A percentile compares a stretch with the other conserved stretches of the same genome.
These are phyloP conservation scores for Cancer borealis DNA, from an alignment of 2,888 invertebrate genomes.

Conservation along the genomic window DNA sequence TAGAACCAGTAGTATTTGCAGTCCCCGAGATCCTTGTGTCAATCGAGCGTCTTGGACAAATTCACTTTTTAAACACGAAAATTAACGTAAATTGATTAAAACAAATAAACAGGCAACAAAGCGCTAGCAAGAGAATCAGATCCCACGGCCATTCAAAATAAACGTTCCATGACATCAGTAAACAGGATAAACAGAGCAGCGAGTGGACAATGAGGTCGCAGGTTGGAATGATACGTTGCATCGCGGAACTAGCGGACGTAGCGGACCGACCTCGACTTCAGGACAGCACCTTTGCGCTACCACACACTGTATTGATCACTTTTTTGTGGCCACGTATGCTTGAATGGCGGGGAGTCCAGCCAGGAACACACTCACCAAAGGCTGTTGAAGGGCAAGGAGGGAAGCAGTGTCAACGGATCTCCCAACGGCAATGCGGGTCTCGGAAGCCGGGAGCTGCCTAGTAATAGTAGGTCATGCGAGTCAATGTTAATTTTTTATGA, in stretches of 20 bases:
- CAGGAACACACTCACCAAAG: background rate
- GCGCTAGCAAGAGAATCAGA: background rate
- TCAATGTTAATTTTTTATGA: background rate
- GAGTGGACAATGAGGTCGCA: background rate
- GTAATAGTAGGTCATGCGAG: background rate
- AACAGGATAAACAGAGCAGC: background rate
- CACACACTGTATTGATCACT: slow-evolving; percentile 20
- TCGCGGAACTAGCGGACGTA: background rate
- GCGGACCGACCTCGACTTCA: background rate
- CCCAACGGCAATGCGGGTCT: background rate
- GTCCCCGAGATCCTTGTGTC: background rate
- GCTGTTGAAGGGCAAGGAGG: background rate
- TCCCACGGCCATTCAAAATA: background rate
- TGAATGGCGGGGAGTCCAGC: background rate
- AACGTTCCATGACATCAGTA: background rate
- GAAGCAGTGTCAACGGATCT: background rate
- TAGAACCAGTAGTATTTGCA: background rate
- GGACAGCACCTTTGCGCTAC: background rate
- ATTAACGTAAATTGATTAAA: background rate
- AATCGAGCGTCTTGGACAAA: background rate
- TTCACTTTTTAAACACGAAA: background rate
- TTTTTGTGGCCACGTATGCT: slow-evolving; percentile 3
- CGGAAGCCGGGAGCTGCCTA: background rate
- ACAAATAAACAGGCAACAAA: background rate
- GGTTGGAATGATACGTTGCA: background rate